Conservation (phyloP, 2,888 invertebrate genomes). For the Lepas anatifera region DNA sequence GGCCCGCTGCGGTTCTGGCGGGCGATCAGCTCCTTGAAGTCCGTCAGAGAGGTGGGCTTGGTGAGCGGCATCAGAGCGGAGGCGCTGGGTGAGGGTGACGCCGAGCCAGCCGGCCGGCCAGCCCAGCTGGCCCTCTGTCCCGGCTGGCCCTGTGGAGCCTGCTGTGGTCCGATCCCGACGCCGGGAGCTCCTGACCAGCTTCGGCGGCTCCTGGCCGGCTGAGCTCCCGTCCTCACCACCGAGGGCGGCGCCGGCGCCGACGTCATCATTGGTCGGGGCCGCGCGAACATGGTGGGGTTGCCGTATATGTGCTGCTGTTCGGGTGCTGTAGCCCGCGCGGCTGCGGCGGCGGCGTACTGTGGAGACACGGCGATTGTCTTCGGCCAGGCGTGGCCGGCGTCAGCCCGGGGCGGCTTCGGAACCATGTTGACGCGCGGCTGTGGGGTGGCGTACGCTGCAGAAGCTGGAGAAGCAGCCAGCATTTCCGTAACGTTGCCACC, state of each 20-base stretch:
- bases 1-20: conserved; percentile 16
- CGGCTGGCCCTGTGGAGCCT: neutral
- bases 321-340: neutral
- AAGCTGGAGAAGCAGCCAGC: no score
- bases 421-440: neutral
- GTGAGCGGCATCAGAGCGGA: neutral
- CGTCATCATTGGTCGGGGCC: neutral
- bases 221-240: neutral
- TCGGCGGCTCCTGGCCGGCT: neutral
- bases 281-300: neutral
- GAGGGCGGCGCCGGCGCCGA: neutral
- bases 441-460: neutral
- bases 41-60: conserved; percentile 63
- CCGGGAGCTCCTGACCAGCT: neutral
- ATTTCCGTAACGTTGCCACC: no score
- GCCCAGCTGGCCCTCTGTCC: conserved; percentile 10
- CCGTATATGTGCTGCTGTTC: neutral
- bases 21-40: conserved; percentile 57
- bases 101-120: neutral
- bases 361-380: neutral
- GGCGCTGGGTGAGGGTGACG: neutral
- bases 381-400: neutral
- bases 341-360: neutral
- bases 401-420: neutral
- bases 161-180: neutral